These are phyloP conservation scores for Cassiopea andromeda DNA, from an alignment of 30 jellyfish, hydroid and myxozoan genomes.

Conservation along the genomic window DNA sequence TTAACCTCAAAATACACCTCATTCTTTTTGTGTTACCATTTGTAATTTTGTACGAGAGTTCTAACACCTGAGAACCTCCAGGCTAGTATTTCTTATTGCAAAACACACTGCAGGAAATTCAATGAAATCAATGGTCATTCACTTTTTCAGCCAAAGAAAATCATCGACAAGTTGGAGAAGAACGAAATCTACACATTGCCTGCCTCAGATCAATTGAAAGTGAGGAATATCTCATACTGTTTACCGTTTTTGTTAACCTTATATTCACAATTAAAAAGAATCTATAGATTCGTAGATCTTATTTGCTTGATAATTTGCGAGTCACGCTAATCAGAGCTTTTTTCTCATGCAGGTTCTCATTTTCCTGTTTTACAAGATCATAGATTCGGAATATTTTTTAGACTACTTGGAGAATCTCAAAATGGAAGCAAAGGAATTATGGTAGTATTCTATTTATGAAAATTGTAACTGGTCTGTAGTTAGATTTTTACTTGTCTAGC, in stretches of 20 bases:
- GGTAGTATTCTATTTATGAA: conserved; percentile 15
- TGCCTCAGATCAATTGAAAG: conserved; percentile 72
- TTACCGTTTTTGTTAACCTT: neutral
- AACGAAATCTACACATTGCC: conserved; percentile 53
- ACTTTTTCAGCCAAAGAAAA: conserved; percentile 35
- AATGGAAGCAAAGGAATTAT: conserved; percentile 58
- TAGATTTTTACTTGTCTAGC: no score
- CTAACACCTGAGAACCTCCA: no score
- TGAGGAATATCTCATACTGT: neutral
- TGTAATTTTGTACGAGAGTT: no score
- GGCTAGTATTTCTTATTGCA: no score
- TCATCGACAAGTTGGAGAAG: conserved; percentile 31
- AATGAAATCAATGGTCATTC: neutral
- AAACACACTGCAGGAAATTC: neutral
- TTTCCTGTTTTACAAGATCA: conserved; percentile 56
- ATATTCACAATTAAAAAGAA: no score
- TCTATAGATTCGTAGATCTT: neutral
- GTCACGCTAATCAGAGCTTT: neutral
- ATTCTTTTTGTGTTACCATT: no score
- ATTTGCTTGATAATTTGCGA: neutral
- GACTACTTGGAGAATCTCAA: conserved; percentile 55
- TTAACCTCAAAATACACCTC: no score
- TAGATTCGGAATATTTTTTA: conserved; percentile 78
- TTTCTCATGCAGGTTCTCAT: conserved; percentile 60
- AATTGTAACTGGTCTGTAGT: no score